Evolutionary conservation across 2,113 vertebrate genomes (phyloP), one percentile per base, ranked within the genome.

Genomic region (Guaruba guarouba): DNA sequence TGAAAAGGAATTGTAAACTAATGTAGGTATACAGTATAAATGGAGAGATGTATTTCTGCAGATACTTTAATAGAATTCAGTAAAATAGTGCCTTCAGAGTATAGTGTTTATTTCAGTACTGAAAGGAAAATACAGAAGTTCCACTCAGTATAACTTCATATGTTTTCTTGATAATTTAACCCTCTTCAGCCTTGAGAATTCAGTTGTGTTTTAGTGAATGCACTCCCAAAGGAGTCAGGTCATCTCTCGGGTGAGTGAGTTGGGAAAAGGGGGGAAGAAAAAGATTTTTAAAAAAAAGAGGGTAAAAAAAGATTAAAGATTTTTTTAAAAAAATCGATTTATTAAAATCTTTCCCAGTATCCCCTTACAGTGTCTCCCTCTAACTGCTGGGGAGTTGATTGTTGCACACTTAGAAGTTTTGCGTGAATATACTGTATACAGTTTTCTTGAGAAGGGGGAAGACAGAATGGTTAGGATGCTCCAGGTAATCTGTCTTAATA

Each of bases 401-500:
- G 44, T 6, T 8, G 48, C 66, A 10, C 15, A 22, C 44, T 22
- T 1, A 4, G 8, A 25, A 35, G 68, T 64, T 77, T 20, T 1
- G 37, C 2, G 66, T 39, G 31, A 6, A 0, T 9, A 16, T 28
- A 3, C 0, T 4, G 16, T 13, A 6, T 20, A 4, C 22, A 1
- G 61, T 11, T 31, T 29, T 44, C 81, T 62, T 7, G 61, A 12
- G 25, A 7, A 37, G 76, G 35, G 61, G 76, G 13, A 62, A 33
- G 91, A 33, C 49, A 10, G 84, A 6, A 13, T 6, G 91, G 64
- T 41, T 41, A 93, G 96, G 96, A 97, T 96, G 95, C 90, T 96
- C 95, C 96, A 95, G 98, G 97, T 98, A 98, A 98, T 98, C 98
- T 92, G 92, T 92, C 81, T 96, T 98, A 97, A 98, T 98, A 96